These are phyloP conservation scores for Seriola quinqueradiata DNA, from an alignment of 2,113 vertebrate species.

Conservation along the genomic window DNA sequence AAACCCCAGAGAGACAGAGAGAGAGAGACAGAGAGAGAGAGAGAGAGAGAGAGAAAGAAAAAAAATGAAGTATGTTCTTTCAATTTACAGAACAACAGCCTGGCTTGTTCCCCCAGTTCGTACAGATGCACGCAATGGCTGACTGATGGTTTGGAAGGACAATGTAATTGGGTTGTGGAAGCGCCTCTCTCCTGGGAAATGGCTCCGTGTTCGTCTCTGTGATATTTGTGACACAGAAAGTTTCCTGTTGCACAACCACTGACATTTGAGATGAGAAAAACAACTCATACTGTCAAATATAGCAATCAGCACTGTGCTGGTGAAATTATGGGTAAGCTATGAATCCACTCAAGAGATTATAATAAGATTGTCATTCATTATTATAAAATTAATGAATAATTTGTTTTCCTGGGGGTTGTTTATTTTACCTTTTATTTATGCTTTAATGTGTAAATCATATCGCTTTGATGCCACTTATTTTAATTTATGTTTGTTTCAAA, in stretches of 20 bases:
- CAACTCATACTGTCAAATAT: slow-evolving; percentile 9
- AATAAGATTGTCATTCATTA: background rate
- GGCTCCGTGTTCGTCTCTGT: slow-evolving; percentile 52
- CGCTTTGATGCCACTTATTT: background rate
- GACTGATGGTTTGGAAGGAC: slow-evolving; percentile 72
- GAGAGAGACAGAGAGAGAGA: background rate
- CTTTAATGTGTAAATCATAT: background rate
- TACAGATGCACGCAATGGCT: slow-evolving; percentile 61
- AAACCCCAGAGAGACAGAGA: slow-evolving; percentile 4
- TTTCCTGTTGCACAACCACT: slow-evolving; percentile 62
- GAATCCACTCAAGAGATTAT: background rate
- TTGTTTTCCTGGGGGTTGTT: background rate
- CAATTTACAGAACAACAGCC: slow-evolving; percentile 56
- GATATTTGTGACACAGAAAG: slow-evolving; percentile 68
- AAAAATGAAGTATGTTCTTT: slow-evolving; percentile 48
- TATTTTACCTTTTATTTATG: slow-evolving; percentile 8
- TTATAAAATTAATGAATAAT: slow-evolving; percentile 20
- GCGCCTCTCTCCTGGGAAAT: slow-evolving; percentile 49
- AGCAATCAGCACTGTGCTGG: slow-evolving; percentile 24
- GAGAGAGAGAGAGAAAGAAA: background rate
- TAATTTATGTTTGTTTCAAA: slow-evolving; percentile 10
- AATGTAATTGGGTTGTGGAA: slow-evolving; percentile 73
- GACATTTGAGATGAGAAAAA: slow-evolving; percentile 64
- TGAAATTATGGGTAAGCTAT: slow-evolving; percentile 3
- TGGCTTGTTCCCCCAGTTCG: slow-evolving; percentile 43